phyloP scores from a whole-genome alignment of 2,888 invertebrate species.

The Tillus elongatus region DNA sequence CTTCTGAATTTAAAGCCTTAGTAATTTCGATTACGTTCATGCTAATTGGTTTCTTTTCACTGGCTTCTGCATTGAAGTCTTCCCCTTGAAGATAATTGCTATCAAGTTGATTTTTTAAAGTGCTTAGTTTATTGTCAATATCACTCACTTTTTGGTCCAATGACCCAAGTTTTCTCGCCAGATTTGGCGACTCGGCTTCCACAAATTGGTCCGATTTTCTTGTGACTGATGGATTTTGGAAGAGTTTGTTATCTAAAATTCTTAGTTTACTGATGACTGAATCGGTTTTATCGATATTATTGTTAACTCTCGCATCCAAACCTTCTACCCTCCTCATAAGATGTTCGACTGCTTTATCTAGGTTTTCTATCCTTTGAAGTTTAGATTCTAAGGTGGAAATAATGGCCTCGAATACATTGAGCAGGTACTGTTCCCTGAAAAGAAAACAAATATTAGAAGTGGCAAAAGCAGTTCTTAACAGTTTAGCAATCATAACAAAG shows the following conservation, averaged over 20 bases:
- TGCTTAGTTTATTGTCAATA: conserved; percentile 69
- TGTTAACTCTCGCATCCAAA: conserved; percentile 69
- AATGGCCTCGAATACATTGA: conserved; percentile 83
- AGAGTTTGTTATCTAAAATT: conserved; percentile 62
- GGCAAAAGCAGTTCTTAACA: no score
- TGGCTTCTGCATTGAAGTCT: conserved; percentile 78
- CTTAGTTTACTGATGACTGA: conserved; percentile 69
- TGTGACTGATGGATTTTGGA: conserved; percentile 3
- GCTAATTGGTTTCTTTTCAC: conserved; percentile 77
- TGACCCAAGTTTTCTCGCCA: conserved; percentile 60
- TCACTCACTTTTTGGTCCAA: conserved; percentile 77
- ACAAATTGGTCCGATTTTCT: conserved; percentile 26
- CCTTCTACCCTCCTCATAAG: conserved; percentile 77
- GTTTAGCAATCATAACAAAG: no score
- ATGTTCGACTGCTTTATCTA: conserved; percentile 81
- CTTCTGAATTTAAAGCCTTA: conserved; percentile 73
- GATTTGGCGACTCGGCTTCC: conserved; percentile 40
- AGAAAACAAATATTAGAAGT: conserved; percentile 30
- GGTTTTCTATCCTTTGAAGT: conserved; percentile 76
- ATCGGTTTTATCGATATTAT: conserved; percentile 78
- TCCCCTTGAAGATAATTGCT: conserved; percentile 69
- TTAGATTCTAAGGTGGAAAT: conserved; percentile 82
- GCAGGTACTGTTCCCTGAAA: conserved; percentile 79
- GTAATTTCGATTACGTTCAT: conserved; percentile 76
- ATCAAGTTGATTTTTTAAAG: conserved; percentile 73